Base-by-base conservation (phyloP, 2,113 vertebrate species). In the Sinocyclocheilus anophthalmus region DNA sequence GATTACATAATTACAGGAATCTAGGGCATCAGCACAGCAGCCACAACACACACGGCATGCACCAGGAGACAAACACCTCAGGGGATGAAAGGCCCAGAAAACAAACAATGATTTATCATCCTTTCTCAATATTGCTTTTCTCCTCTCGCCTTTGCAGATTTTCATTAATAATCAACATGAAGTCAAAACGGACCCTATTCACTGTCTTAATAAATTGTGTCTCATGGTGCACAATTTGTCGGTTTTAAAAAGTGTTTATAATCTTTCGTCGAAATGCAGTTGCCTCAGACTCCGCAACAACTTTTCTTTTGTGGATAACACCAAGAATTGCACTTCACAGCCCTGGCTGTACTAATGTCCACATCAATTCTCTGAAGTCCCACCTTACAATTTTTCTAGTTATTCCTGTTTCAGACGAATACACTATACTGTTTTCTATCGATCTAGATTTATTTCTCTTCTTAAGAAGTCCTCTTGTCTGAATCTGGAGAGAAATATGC, bases 1-100 rank as follows among this genome's bases (percentile, higher is more conserved):
- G 70, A 86, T 88, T 87, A 87, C 86, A 85, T 83, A 81, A 82
- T 89, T 85, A 89, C 37, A 78, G 76, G 26, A 85, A 89, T 84
- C 18, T 83, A 45, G 85, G 88, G 82, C 86, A 89, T 86, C 77
- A 20, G 80, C 76, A 59, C 57, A 45, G 69, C 57, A 70, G 48
- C 48, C 12, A 0, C 81, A 81, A 73, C 26, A 63, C 79, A 86
- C 81, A 83, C 42, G 33, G 20, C 65, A 81, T 48, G 20, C 42
- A 50, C 78, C 83, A 73, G 16, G 73, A 85, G 80, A 79, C 53
- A 70, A 85, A 75, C 63, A 77, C 83, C 86, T 87, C 39, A n/a
- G 76, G 85, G n/a, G 65, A 86, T 81, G 80, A 84, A 80, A 86
- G 76, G 59, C 70, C 83, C 39, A 82, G 70, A 73, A 76, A 78